Conservation (phyloP, 2,888 invertebrate species). For the Hydroisotoma schaefferi region DNA sequence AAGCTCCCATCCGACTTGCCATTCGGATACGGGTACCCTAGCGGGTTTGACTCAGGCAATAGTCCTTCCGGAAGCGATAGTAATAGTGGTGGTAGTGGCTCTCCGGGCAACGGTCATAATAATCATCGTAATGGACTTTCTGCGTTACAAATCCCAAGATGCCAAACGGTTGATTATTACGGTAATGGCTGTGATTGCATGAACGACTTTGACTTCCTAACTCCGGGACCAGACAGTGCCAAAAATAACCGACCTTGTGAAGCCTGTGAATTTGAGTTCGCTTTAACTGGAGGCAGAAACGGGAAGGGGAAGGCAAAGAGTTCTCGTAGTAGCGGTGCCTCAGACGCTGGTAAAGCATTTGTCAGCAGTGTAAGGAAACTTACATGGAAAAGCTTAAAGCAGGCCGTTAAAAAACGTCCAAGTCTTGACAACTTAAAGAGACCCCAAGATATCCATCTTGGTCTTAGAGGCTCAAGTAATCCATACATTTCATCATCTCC, state of each 20-base stretch:
- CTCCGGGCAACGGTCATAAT: slow-evolving; percentile 12
- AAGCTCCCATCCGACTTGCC: slow-evolving; percentile 43
- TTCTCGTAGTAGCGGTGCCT: slow-evolving; percentile 17
- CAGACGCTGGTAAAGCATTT: slow-evolving; percentile 39
- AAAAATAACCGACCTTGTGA: slow-evolving; percentile 9
- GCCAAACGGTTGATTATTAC: slow-evolving; percentile 36
- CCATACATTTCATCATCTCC: neutral
- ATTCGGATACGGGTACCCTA: slow-evolving; percentile 39
- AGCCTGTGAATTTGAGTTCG: slow-evolving; percentile 14
- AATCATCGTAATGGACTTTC: slow-evolving; percentile 23
- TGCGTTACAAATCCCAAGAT: slow-evolving; percentile 36
- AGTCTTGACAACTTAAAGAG: slow-evolving; percentile 44
- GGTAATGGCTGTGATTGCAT: slow-evolving; percentile 35
- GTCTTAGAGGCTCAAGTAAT: neutral
- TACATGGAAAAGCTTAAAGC: slow-evolving; percentile 49
- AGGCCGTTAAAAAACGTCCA: slow-evolving; percentile 47
- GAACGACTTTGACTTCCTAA: slow-evolving; percentile 19
- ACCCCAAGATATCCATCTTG: neutral
- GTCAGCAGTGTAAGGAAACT: slow-evolving; percentile 45
- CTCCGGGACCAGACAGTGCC: slow-evolving; percentile 3
- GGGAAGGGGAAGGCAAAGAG: neutral
- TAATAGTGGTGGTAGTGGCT: slow-evolving; percentile 13
- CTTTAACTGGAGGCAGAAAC: neutral
- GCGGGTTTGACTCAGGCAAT: neutral
- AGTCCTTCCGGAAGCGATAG: slow-evolving; percentile 15